These are phyloP conservation scores for Ceuthmochares aereus DNA, from an alignment of 2,113 vertebrate genomes.

Conservation along the genomic window DNA sequence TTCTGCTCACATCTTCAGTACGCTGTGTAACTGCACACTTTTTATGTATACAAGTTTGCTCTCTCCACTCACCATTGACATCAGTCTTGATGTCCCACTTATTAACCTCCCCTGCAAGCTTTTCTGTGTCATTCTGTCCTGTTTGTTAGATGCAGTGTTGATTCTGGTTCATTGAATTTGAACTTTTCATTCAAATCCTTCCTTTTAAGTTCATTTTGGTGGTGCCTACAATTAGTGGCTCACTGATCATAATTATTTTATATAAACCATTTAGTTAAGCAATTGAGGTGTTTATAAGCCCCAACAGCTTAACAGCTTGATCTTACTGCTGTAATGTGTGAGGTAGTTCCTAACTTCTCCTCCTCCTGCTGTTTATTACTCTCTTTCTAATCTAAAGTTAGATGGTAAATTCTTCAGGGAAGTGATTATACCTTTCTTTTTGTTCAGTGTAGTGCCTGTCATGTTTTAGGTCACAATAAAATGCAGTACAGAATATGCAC, in stretches of 20 bases:
- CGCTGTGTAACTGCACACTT: background rate
- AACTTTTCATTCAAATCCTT: constrained; percentile 17
- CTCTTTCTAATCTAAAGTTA: constrained; percentile 45
- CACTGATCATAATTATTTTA: constrained; percentile 63
- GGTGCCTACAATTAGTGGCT: constrained; percentile 19
- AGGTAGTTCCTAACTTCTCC: constrained; percentile 35
- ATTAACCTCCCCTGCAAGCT: background rate
- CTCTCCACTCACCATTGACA: background rate
- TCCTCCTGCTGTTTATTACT: constrained; percentile 64
- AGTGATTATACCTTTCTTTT: constrained; percentile 12
- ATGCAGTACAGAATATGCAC: background rate
- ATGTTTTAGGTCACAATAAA: constrained; percentile 6
- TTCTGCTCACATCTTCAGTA: background rate
- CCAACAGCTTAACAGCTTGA: constrained; percentile 55
- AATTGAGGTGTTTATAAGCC: constrained; percentile 50
- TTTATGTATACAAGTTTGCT: background rate
- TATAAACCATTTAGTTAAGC: constrained; percentile 58
- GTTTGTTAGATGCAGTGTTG: background rate
- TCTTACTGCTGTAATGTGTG: background rate
- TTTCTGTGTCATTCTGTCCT: background rate
- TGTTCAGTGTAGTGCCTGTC: background rate
- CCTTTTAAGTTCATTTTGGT: background rate
- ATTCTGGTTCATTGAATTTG: constrained; percentile 36
- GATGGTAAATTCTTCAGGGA: constrained; percentile 24
- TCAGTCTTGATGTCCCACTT: background rate